phyloP scores from a whole-genome alignment of 1,140 invertebrate genomes.

The Bombyx mori region DNA sequence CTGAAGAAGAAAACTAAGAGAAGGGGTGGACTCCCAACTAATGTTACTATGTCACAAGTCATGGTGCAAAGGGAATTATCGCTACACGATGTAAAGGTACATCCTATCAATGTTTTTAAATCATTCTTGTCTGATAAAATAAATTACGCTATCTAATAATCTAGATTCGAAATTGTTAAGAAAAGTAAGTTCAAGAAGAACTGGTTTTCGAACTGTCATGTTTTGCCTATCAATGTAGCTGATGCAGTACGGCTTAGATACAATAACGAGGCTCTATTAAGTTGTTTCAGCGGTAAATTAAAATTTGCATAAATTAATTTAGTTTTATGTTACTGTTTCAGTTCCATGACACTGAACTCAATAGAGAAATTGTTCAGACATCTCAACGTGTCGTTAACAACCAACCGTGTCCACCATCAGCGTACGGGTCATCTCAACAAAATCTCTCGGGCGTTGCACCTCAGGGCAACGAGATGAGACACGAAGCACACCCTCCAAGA shows the following conservation, averaged over 20 bases:
- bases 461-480: constrained; percentile 43
- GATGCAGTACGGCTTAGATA: too few species aligned
- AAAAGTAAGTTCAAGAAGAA: too few species aligned
- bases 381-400: constrained; percentile 26
- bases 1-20: constrained; percentile 79
- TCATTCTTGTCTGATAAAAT: too few species aligned
- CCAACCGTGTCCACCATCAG: constrained; percentile 24
- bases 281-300: not conserved
- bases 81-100: constrained; percentile 51
- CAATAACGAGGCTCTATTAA: too few species aligned
- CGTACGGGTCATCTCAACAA: constrained; percentile 28
- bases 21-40: constrained; percentile 71
- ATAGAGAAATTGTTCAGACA: constrained; percentile 35
- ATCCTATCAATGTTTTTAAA: not conserved
- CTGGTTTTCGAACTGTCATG: too few species aligned
- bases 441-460: constrained; percentile 27
- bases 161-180: too few species aligned
- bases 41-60: constrained; percentile 77
- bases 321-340: constrained; percentile 17
- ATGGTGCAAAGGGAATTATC: constrained; percentile 75
- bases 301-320: not conserved
- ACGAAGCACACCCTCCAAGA: constrained; percentile 50
- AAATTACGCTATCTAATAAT: too few species aligned
- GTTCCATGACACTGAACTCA: constrained; percentile 39
- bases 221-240: too few species aligned